Conservation (phyloP, 1,140 invertebrate species). For the Grapholita molesta region DNA sequence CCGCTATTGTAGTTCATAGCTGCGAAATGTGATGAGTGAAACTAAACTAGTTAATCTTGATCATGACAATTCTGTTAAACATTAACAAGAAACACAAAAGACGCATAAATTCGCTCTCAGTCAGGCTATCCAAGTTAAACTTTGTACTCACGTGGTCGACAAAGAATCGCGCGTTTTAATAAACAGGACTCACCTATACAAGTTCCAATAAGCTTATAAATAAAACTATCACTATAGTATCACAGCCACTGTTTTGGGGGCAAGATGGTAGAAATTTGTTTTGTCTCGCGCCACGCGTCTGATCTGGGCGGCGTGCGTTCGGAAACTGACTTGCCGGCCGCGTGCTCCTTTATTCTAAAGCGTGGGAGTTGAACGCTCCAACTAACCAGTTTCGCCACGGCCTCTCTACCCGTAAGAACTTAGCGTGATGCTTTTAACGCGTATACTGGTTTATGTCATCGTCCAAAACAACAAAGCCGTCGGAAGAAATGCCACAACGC, state of each 20-base stretch:
- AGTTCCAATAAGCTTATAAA: conserved; percentile 24
- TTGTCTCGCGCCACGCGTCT: conserved; percentile 27
- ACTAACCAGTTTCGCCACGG: background rate
- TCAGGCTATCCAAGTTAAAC: background rate
- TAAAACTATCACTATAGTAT: conserved; percentile 49
- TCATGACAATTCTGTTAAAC: background rate
- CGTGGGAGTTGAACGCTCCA: background rate
- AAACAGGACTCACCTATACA: background rate
- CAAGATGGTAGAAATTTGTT: conserved; percentile 27
- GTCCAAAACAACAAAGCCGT: background rate
- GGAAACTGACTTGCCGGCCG: conserved; percentile 40
- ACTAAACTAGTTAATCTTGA: background rate
- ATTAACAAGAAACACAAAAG: background rate
- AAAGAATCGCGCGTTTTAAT: background rate
- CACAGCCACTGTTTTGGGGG: conserved; percentile 51
- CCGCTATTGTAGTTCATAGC: background rate
- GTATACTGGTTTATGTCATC: background rate
- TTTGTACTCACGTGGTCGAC: conserved; percentile 9
- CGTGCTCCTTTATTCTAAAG: background rate
- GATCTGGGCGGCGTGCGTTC: conserved; percentile 36
- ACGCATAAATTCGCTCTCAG: background rate
- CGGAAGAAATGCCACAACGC: background rate
- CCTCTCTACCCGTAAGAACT: background rate
- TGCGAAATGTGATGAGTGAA: background rate
- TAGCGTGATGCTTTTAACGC: background rate